These are phyloP conservation scores for Chironomus striatipennis DNA, from an alignment of 1,140 invertebrate species.

Conservation along the genomic window DNA sequence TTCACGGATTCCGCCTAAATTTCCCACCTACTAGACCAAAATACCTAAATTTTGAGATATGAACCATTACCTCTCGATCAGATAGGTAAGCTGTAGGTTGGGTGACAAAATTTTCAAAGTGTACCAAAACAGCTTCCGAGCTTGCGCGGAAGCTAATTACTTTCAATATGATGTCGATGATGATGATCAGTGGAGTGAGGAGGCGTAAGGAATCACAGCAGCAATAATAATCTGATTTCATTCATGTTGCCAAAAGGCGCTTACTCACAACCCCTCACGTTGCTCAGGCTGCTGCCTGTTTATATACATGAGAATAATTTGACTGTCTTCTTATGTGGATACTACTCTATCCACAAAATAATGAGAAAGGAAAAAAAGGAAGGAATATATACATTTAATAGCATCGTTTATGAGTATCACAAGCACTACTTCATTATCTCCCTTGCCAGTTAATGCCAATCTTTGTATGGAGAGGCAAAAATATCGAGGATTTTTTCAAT, in stretches of 20 bases:
- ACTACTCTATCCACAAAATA: neutral
- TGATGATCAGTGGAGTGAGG: too few species aligned
- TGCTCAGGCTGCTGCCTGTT: neutral
- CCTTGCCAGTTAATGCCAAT: neutral
- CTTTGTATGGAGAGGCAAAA: neutral
- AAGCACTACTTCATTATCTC: conserved; percentile 10
- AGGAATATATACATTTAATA: conserved; percentile 1
- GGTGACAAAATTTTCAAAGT: too few species aligned
- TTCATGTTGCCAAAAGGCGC: neutral
- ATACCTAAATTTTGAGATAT: too few species aligned
- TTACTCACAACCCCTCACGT: neutral
- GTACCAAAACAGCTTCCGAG: too few species aligned
- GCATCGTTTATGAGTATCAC: conserved; percentile 19
- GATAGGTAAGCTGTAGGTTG: too few species aligned
- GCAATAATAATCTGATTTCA: neutral
- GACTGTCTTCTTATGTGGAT: neutral
- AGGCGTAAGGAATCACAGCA: too few species aligned
- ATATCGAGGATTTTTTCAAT: conserved; percentile 10
- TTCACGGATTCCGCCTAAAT: too few species aligned
- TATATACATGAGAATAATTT: neutral
- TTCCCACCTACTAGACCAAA: too few species aligned
- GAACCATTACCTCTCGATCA: too few species aligned
- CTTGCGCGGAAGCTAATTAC: too few species aligned
- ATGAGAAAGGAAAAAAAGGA: neutral
- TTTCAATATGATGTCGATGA: too few species aligned